Evolutionary conservation across 2,888 invertebrate species (phyloP).

Genomic region (Rhabditophanes sp.): DNA sequence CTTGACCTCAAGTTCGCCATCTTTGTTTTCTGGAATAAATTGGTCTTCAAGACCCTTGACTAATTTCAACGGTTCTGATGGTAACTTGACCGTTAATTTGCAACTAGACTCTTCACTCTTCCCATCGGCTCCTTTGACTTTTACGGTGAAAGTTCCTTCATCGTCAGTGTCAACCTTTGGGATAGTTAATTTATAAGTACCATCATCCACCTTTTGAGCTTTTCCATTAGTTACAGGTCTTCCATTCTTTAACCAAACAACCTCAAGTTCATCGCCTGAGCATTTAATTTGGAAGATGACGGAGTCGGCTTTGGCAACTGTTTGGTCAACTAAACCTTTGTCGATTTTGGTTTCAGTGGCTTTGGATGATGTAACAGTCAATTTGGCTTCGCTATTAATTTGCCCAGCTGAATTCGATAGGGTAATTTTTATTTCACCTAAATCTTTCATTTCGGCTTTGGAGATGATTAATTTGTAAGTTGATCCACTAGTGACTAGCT

Average conservation of each 20-base stretch:
- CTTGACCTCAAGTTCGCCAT: conserved; percentile 15
- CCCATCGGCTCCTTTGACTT: conserved; percentile 24
- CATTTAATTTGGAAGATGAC: conserved; percentile 56
- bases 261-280: conserved; percentile 17
- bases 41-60: conserved; percentile 39
- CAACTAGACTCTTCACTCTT: conserved; percentile 32
- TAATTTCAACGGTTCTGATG: conserved; percentile 22
- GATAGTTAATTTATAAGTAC: conserved; percentile 21
- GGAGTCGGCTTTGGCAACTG: conserved; percentile 65
- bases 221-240: conserved; percentile 30
- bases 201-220: conserved; percentile 24
- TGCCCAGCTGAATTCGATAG: conserved; percentile 17
- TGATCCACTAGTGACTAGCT: too few species aligned
- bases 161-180: conserved; percentile 24
- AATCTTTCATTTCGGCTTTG: conserved; percentile 22
- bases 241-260: conserved; percentile 37
- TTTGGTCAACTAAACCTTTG: conserved; percentile 55
- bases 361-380: conserved; percentile 2
- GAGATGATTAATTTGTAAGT: conserved; percentile 10
- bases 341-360: conserved; percentile 48
- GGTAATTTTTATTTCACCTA: conserved; percentile 19
- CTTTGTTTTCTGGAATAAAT: conserved; percentile 18
- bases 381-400: not conserved
- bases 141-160: conserved; percentile 23
- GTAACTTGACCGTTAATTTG: conserved; percentile 32